These are phyloP conservation scores for Drosophila merina DNA, from an alignment of 2,888 invertebrate species.

Conservation along the genomic window DNA sequence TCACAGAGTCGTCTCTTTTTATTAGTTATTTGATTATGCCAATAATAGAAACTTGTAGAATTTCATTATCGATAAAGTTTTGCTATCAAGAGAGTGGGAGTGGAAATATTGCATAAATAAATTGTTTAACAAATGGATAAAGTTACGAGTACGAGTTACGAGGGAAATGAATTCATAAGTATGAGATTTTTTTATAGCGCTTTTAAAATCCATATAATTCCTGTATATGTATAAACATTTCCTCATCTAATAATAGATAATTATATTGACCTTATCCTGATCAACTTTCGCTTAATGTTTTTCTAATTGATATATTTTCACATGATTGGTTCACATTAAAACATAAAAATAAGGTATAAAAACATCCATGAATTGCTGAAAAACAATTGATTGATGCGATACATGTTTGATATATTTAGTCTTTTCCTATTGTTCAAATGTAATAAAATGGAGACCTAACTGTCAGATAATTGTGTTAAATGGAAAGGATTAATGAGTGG, in stretches of 20 bases:
- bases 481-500: slow-evolving; percentile 64
- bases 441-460: slow-evolving; percentile 37
- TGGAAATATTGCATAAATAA: slow-evolving; percentile 40
- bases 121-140: slow-evolving; percentile 37
- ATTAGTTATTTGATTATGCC: slow-evolving; percentile 75
- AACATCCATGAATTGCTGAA: slow-evolving; percentile 43
- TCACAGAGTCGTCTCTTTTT: slow-evolving; percentile 51
- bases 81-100: slow-evolving; percentile 21
- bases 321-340: slow-evolving; percentile 33
- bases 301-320: slow-evolving; percentile 51
- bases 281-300: slow-evolving; percentile 38
- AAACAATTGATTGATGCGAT: slow-evolving; percentile 50
- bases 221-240: not conserved
- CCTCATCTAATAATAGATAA: slow-evolving; percentile 3
- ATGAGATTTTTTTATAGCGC: not conserved
- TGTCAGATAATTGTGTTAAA: slow-evolving; percentile 46
- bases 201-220: not conserved
- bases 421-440: slow-evolving; percentile 35
- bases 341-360: slow-evolving; percentile 7
- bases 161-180: slow-evolving; percentile 11
- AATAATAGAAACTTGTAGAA: slow-evolving; percentile 74
- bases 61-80: slow-evolving; percentile 77
- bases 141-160: slow-evolving; percentile 4
- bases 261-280: slow-evolving; percentile 44
- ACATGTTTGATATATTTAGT: slow-evolving; percentile 23